phyloP scores from a whole-genome alignment of 2,113 vertebrate species.

The Romanogobio albipinnatus region DNA sequence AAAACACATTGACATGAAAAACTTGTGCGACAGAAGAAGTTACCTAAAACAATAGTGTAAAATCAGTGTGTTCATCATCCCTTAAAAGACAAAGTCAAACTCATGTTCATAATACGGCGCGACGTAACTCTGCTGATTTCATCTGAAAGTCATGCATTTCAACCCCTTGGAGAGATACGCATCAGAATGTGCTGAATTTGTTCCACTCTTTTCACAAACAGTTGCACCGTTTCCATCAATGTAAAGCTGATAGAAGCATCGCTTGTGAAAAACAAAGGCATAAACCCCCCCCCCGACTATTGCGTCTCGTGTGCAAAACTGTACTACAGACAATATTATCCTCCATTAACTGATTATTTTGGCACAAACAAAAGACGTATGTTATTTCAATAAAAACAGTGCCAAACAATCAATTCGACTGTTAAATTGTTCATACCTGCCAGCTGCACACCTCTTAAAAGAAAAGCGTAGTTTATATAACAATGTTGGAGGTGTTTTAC shows the following conservation, averaged over 20 bases:
- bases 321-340: neutral
- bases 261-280: slow-evolving; percentile 1
- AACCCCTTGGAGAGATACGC: neutral
- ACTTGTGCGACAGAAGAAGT: slow-evolving; percentile 62
- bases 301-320: neutral
- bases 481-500: slow-evolving; percentile 11
- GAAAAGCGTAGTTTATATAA: slow-evolving; percentile 11
- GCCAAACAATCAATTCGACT: neutral
- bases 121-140: neutral
- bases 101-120: neutral
- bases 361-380: slow-evolving; percentile 6
- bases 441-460: slow-evolving; percentile 28
- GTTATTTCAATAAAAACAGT: slow-evolving; percentile 5
- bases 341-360: slow-evolving; percentile 12
- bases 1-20: slow-evolving; percentile 67
- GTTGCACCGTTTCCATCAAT: neutral
- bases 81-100: neutral
- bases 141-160: neutral
- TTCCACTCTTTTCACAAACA: slow-evolving; percentile 1
- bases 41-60: slow-evolving; percentile 56
- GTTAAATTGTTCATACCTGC: slow-evolving; percentile 14
- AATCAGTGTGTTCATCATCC: slow-evolving; percentile 39
- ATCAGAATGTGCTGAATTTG: neutral
- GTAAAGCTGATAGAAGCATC: neutral
- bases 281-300: neutral